A percentile compares a stretch with the other conserved stretches of the same genome.
phyloP scores from a whole-genome alignment of 2,797 vertebrate species.

The Danio kyathit region DNA sequence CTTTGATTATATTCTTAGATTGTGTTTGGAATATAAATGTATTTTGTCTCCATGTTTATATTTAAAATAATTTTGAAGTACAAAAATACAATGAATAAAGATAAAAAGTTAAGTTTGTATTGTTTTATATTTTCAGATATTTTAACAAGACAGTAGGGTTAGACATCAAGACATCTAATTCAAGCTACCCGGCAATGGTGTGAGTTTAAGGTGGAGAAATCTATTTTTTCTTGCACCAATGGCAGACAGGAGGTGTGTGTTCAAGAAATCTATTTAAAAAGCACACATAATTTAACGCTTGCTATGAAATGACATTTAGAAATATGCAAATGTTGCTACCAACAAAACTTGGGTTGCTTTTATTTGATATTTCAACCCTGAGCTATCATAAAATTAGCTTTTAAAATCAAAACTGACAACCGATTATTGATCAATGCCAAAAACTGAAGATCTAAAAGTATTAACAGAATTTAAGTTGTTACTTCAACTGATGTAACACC shows the following conservation, averaged over 20 bases:
- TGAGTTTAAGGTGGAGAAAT: neutral
- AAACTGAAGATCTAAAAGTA: neutral
- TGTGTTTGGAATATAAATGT: constrained; percentile 2
- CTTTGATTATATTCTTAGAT: neutral
- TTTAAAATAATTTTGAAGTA: neutral
- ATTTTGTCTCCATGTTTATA: neutral
- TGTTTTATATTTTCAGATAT: neutral
- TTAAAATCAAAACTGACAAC: too few species aligned
- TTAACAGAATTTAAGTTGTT: constrained; percentile 1
- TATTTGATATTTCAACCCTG: too few species aligned
- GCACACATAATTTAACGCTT: too few species aligned
- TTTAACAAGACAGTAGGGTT: neutral
- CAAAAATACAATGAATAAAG: neutral
- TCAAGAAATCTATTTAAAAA: neutral
- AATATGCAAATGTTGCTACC: neutral
- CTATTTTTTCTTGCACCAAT: neutral
- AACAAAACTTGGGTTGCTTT: too few species aligned
- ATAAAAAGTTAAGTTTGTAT: neutral
- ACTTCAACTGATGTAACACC: neutral
- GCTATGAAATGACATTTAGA: neutral
- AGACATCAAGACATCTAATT: neutral
- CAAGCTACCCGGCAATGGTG: neutral
- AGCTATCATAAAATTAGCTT: too few species aligned
- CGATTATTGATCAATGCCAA: too few species aligned
- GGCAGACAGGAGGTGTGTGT: neutral